Conservation (phyloP, 2,888 invertebrate species). For the Eilema caniola region DNA sequence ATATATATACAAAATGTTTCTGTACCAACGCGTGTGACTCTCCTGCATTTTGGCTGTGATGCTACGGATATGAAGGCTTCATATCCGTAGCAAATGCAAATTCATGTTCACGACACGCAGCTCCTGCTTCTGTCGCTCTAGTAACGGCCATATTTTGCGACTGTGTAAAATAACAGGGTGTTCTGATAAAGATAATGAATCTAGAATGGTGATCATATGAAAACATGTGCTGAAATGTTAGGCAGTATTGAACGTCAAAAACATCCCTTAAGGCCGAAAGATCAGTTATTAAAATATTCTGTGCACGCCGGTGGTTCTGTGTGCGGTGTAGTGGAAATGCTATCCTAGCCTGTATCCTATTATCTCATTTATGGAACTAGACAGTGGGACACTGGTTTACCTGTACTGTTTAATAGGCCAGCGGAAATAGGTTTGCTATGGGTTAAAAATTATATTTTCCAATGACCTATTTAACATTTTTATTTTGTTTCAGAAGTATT, state of each 20-base stretch:
- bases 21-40: too few relatives aligned
- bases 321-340: not conserved
- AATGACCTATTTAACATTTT: too few relatives aligned
- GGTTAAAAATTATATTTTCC: not conserved
- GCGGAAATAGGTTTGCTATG: not conserved
- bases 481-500: too few relatives aligned
- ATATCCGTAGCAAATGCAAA: too few relatives aligned
- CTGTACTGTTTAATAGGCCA: not conserved
- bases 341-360: not conserved
- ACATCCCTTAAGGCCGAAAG: not conserved
- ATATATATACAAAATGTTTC: too few relatives aligned
- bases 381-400: not conserved
- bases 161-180: too few relatives aligned
- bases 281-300: not conserved
- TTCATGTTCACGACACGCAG: too few relatives aligned
- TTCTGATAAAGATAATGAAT: too few relatives aligned
- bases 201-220: not conserved
- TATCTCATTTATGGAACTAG: not conserved
- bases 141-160: too few relatives aligned
- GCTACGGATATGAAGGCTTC: too few relatives aligned
- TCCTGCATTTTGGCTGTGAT: too few relatives aligned
- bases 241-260: not conserved
- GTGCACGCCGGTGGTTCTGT: conserved; percentile 10
- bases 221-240: not conserved
- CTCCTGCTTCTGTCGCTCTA: too few relatives aligned